Conservation (phyloP, 2,888 invertebrate genomes). For the Synergus japonicus region DNA sequence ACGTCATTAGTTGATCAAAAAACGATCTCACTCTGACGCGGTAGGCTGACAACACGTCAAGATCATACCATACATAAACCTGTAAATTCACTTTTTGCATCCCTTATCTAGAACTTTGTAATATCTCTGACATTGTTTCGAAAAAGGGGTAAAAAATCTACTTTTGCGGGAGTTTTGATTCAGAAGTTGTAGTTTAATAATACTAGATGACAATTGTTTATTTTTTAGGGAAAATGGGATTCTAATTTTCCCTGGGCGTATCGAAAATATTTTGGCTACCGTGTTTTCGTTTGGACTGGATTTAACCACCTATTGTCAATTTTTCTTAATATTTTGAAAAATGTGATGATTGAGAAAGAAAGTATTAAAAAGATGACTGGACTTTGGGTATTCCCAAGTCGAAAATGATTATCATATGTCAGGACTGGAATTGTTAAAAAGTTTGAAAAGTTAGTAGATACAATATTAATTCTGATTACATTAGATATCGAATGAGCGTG, state of each 20-base stretch:
- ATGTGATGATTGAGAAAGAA: neutral
- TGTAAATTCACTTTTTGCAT: slow-evolving; percentile 34
- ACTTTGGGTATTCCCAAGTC: neutral
- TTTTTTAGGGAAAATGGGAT: no score
- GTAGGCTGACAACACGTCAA: slow-evolving; percentile 35
- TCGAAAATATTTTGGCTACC: neutral
- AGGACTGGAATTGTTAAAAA: neutral
- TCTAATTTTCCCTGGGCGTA: no score
- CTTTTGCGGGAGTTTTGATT: no score
- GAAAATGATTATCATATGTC: neutral
- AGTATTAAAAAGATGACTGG: neutral
- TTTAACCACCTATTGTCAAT: neutral
- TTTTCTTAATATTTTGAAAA: no score
- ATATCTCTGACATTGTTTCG: neutral
- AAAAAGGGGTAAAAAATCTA: no score
- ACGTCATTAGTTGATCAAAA: slow-evolving; percentile 59
- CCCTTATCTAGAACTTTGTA: neutral
- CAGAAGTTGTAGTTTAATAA: no score
- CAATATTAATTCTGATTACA: neutral
- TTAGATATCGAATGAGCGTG: neutral
- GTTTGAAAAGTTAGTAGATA: no score
- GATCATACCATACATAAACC: slow-evolving; percentile 12
- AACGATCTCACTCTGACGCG: slow-evolving; percentile 47
- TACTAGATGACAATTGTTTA: no score
- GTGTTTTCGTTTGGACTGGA: neutral